These are phyloP conservation scores for Chionomys nivalis DNA, from an alignment of 2,113 vertebrate species.

Conservation along the genomic window DNA sequence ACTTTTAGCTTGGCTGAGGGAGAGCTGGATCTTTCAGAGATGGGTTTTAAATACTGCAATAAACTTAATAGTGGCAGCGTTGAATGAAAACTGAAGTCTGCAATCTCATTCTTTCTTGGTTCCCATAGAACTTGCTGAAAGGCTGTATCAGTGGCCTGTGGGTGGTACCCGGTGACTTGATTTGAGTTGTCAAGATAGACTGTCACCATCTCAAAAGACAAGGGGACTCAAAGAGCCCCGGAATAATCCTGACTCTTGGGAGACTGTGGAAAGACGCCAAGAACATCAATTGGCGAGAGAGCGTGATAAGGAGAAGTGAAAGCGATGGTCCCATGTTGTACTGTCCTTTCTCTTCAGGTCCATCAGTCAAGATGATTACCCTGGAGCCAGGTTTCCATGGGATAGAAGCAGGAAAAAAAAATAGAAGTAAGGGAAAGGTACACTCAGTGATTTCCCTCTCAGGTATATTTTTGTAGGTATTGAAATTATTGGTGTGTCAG, in stretches of 20 bases:
- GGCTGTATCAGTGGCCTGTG: background rate
- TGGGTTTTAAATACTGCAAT: background rate
- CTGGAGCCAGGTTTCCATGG: background rate
- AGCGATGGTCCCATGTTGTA: background rate
- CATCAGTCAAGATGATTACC: conserved; percentile 47
- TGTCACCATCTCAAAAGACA: conserved; percentile 21
- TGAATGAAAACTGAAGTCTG: background rate
- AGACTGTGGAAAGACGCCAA: conserved; percentile 26
- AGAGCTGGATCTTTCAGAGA: background rate
- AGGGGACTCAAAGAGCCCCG: background rate
- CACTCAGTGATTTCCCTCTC: background rate
- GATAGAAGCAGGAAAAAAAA: background rate
- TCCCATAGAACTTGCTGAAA: background rate
- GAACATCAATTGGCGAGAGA: conserved; percentile 41
- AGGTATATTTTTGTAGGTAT: background rate
- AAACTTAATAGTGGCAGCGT: background rate
- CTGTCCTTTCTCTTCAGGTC: conserved; percentile 1
- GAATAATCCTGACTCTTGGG: conserved; percentile 56
- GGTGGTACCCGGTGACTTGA: conserved; percentile 52
- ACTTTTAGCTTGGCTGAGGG: background rate
- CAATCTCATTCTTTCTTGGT: background rate
- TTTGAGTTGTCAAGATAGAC: conserved; percentile 61
- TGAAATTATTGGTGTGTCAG: conserved; percentile 6
- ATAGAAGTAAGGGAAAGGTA: background rate
- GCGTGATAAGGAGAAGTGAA: conserved; percentile 55